Evolutionary conservation across 2,888 invertebrate genomes (phyloP).

Genomic region (Trachelus troglodyta): DNA sequence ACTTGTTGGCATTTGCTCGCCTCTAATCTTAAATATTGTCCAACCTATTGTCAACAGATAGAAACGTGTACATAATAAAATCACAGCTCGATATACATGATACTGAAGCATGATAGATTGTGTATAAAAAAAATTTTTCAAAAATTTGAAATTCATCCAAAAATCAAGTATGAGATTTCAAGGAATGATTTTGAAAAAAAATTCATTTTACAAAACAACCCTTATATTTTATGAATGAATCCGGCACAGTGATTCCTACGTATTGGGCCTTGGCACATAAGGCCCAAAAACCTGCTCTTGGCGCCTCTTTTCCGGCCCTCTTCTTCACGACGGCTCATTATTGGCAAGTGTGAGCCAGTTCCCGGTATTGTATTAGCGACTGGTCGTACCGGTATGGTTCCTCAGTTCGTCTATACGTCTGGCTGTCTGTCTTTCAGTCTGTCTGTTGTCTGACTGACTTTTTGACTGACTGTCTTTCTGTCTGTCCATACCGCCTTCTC

Average conservation of each 20-base stretch:
- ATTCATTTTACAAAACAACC: not conserved
- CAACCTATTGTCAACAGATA: not conserved
- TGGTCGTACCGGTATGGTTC: constrained; percentile 28
- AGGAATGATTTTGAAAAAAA: not conserved
- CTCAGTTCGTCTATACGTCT: constrained; percentile 18
- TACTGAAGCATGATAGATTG: not conserved
- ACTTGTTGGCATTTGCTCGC: constrained; percentile 42
- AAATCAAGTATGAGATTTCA: not conserved
- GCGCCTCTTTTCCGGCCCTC: not conserved
- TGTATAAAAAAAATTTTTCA: too few relatives aligned
- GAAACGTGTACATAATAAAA: not conserved
- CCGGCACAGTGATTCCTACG: not conserved
- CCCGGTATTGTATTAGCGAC: constrained; percentile 21
- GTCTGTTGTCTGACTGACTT: constrained; percentile 5
- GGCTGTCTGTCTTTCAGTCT: constrained; percentile 25
- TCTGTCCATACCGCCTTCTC: constrained; percentile 42
- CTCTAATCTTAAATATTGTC: not conserved
- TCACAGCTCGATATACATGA: not conserved
- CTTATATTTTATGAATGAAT: not conserved
- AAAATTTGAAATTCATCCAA: not conserved
- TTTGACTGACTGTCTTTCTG: constrained; percentile 19
- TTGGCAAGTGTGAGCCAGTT: constrained; percentile 20
- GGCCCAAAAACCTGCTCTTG: constrained; percentile 2
- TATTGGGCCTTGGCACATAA: not conserved
- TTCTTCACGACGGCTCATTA: constrained; percentile 13